Conservation (phyloP, 2,113 vertebrate species). For the Platysteira castanea region DNA sequence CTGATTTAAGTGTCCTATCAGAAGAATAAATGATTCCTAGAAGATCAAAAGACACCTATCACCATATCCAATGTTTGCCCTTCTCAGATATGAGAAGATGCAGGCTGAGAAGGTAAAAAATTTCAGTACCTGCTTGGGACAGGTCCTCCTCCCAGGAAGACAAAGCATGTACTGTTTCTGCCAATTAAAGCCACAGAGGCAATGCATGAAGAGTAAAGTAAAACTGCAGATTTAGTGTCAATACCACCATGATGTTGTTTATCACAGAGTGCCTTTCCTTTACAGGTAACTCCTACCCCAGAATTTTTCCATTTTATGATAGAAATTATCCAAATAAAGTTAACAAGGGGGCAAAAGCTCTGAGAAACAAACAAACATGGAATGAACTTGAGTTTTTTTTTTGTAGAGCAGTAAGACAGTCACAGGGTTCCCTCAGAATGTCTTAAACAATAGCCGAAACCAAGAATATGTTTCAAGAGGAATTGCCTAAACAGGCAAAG, state of each 20-base stretch:
- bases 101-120: not conserved
- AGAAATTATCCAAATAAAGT: not conserved
- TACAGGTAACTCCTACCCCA: not conserved
- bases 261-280: not conserved
- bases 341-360: rapidly evolving
- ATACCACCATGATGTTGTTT: not conserved
- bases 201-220: not conserved
- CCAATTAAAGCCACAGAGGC: not conserved
- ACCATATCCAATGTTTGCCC: not conserved
- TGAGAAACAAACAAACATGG: not conserved
- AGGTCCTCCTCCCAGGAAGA: not conserved
- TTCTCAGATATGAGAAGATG: not conserved
- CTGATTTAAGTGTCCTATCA: not conserved
- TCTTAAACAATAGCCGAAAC: not conserved
- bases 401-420: not conserved
- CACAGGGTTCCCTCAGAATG: not conserved
- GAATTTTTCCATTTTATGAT: not conserved
- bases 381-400: not conserved
- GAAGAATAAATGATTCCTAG: not conserved
- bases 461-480: not conserved
- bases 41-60: not conserved
- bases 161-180: not conserved
- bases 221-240: not conserved
- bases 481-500: not conserved
- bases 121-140: not conserved